Base-by-base conservation (phyloP, 2,888 invertebrate genomes). In the Diloba caeruleocephala region DNA sequence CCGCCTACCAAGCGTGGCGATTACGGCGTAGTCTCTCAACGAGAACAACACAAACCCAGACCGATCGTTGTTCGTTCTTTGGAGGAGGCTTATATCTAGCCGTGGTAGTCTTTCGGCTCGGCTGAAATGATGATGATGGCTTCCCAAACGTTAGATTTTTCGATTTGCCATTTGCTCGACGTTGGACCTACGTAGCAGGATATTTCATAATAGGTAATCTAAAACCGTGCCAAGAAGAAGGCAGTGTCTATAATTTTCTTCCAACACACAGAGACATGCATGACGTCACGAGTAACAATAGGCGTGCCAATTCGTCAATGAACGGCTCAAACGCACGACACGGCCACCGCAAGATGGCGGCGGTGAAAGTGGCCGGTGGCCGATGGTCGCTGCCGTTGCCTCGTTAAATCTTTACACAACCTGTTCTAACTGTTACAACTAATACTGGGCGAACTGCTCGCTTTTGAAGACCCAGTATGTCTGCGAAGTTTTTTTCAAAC, bases 311-410 rank as follows among this genome's bases (percentile, higher is more conserved):
- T 84, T 86, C 82, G 70, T 84, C 82, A 82, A 81, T 81, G 77
- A 79, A 78, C 71, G 69, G 76, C 81, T 76, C 81, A 73, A 55
- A 71, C 73, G 69, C 81, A 79, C 81, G 79, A 81, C 84, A 83
- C 82, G 81, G 84, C 84, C 74, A 82, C 77, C 74, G 66, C 88
- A 91, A 91, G 84, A 91, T 91, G 91, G 90, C 82, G 87, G 79
- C 77, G 90, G 90, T 91, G 91, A 91, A 91, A 91, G 91, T 90
- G 89, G 81, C 75, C 48, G 76, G 81, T 83, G 83, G 78, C 79
- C 81, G 84, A 79, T 76, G 77, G 81, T 75, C 75, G 78, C 69
- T 53, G 55, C 63, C 60, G 57, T 45, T 54, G 65, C 65, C 78
- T 71, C 74, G 65, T 73, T 66, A 66, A 76, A 79, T 80, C 78